These are phyloP conservation scores for Calosoma granatense DNA, from an alignment of 1,140 invertebrate genomes.

Conservation along the genomic window DNA sequence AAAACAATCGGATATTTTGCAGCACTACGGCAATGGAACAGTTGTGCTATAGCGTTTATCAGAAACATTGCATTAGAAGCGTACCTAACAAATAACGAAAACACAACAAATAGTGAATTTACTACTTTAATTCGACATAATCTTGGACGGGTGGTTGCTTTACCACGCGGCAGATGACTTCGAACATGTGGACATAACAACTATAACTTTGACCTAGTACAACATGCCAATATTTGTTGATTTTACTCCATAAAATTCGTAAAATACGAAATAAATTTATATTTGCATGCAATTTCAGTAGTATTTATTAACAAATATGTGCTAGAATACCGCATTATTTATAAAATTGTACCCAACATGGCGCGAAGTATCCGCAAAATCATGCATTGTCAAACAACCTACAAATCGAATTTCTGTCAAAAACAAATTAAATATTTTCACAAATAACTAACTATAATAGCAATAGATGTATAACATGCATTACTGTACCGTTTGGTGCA, in stretches of 20 bases:
- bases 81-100: no score
- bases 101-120: background rate
- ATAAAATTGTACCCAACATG: conserved; percentile 29
- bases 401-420: background rate
- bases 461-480: background rate
- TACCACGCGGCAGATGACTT: conserved; percentile 3
- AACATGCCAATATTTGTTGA: background rate
- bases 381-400: conserved; percentile 27
- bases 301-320: background rate
- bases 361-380: conserved; percentile 30
- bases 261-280: background rate
- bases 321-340: conserved; percentile 5
- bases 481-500: background rate
- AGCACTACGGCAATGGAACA: no score
- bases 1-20: no score
- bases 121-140: background rate
- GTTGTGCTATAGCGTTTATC: no score
- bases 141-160: background rate
- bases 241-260: background rate
- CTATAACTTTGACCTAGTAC: background rate
- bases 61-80: no score
- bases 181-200: conserved; percentile 5
- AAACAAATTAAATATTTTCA: background rate
- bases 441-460: background rate
- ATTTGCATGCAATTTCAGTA: background rate